Evolutionary conservation across 1,140 invertebrate species (phyloP), one percentile per base, ranked within the genome.

Genomic region (Hyles vespertilio): DNA sequence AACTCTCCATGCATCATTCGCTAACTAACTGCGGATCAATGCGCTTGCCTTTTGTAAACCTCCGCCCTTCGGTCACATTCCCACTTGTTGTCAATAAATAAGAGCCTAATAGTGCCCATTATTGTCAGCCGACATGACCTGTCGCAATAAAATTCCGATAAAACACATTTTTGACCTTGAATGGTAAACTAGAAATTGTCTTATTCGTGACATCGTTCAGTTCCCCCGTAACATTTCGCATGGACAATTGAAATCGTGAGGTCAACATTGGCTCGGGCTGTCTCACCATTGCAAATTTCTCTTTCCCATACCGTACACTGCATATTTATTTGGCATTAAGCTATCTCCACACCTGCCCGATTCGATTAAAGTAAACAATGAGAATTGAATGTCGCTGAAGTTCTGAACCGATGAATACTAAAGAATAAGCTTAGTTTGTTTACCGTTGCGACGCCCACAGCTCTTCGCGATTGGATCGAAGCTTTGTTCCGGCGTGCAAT

Each of bases 221-320:
- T 81, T 76, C 72, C 72, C n/a, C 71, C 70, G 74, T 81, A 84
- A 84, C 77, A 84, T 85, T 86, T 85, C 73, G 77, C 81, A 81
- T 83, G 82, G 84, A 85, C 84, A 85, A 87, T 87, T 85, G 82
- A 80, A 87, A 85, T 79, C 84, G 84, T 87, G 84, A 87, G 82
- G 84, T 87, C 84, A 84, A 69, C 75, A 74, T 81, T 78, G 79
- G 69, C 79, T 75, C 74, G 77, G 62, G 72, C 78, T 76, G 73
- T 78, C 77, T 81, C 72, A 76, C 71, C 61, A 73, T 73, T 74
- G 79, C 81, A 79, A 83, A 84, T 87, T 86, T 87, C 84, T 83
- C 80, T 83, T 85, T 83, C 81, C 80, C 81, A 85, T 80, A 85
- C 72, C 63, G 74, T 65, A 77, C 67, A 59, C 62, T 63, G 69